phyloP scores from a whole-genome alignment of 2,888 invertebrate genomes.

The Ecdyonurus torrentis region DNA sequence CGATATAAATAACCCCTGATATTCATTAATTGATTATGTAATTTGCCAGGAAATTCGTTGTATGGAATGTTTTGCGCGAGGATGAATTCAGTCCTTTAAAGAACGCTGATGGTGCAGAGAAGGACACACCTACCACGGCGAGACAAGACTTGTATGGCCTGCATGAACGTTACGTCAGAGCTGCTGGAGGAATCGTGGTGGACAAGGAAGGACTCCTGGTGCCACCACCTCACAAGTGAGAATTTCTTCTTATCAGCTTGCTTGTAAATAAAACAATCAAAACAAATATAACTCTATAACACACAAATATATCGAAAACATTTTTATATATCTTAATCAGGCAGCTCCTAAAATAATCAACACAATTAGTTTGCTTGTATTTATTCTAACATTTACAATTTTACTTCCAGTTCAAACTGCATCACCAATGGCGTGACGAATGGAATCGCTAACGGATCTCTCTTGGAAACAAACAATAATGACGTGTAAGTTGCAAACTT shows the following conservation, averaged over 20 bases:
- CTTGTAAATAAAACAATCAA: background rate
- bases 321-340: too few species aligned
- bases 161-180: conserved; percentile 61
- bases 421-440: background rate
- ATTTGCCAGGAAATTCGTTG: conserved; percentile 52
- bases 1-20: too few species aligned
- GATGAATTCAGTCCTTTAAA: conserved; percentile 96
- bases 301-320: too few species aligned
- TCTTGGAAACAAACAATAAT: conserved; percentile 9
- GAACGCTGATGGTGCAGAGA: conserved; percentile 71
- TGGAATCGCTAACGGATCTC: conserved; percentile 6
- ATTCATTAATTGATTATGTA: too few species aligned
- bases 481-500: conserved; percentile 9
- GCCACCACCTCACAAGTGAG: conserved; percentile 14
- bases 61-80: conserved; percentile 79
- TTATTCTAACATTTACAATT: too few species aligned
- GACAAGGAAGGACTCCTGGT: conserved; percentile 25
- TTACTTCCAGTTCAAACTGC: conserved; percentile 2
- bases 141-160: conserved; percentile 55
- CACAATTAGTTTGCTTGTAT: too few species aligned
- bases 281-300: too few species aligned
- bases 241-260: too few species aligned
- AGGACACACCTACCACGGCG: conserved; percentile 84
- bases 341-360: too few species aligned
- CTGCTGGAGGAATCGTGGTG: conserved; percentile 60